Percentiles rank a stretch among this genome's conserved stretches.
Conservation (phyloP, 1,140 invertebrate genomes). For the Cyclargus thomasi region DNA sequence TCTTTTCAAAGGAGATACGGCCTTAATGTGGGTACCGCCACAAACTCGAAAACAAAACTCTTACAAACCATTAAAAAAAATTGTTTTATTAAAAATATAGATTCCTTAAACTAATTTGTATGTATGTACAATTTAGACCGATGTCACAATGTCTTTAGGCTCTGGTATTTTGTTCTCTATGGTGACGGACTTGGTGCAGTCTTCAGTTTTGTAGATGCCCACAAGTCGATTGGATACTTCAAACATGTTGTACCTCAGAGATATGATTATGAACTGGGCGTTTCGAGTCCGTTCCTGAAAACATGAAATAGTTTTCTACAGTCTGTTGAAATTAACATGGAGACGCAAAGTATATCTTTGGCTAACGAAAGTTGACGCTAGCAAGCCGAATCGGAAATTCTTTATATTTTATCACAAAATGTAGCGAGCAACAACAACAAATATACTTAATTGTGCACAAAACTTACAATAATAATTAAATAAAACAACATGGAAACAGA, state of each 20-base stretch:
- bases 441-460: too few species aligned
- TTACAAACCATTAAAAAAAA: constrained; percentile 7
- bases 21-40: too few species aligned
- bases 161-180: constrained; percentile 75
- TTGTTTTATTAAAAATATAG: background rate
- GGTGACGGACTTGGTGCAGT: constrained; percentile 89
- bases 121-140: constrained; percentile 19
- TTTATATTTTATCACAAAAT: too few species aligned
- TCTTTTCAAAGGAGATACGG: too few species aligned
- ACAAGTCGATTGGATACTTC: constrained; percentile 93
- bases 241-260: constrained; percentile 98
- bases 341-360: background rate
- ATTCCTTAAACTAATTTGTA: background rate
- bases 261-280: constrained; percentile 99
- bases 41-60: too few species aligned
- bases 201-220: constrained; percentile 96
- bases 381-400: too few species aligned
- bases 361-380: background rate
- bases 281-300: constrained; percentile 94
- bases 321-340: too few species aligned
- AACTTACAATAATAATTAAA: too few species aligned
- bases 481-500: too few species aligned
- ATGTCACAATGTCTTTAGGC: constrained; percentile 24
- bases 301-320: background rate
- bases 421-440: too few species aligned